Percentiles rank a stretch among this genome's conserved stretches.
Conservation (phyloP, 2,113 vertebrate species). For the Chlorocebus sabaeus region DNA sequence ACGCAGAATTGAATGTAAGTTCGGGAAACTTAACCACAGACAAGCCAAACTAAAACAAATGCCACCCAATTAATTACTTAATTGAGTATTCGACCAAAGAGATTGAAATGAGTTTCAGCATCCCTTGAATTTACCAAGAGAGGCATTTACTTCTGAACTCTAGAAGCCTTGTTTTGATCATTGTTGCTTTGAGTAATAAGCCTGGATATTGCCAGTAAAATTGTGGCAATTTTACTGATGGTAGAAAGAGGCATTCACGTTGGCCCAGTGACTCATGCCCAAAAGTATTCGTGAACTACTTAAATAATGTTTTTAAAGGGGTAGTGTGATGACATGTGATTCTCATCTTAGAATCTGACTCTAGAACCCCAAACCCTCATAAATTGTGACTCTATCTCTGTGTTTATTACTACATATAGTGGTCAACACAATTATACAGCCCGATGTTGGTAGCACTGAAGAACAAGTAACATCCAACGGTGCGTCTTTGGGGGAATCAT, state of each 20-base stretch:
- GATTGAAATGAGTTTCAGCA: not conserved
- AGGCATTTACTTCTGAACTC: not conserved
- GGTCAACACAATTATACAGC: not conserved
- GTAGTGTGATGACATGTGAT: not conserved
- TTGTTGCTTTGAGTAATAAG: not conserved
- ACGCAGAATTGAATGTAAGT: not conserved
- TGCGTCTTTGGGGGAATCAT: not conserved
- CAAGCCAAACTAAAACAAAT: not conserved
- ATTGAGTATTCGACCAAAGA: not conserved
- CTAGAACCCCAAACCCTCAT: not conserved
- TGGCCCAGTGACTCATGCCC: too few relatives aligned
- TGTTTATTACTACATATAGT: not conserved
- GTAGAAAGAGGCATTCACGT: too few relatives aligned
- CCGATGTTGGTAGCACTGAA: not conserved
- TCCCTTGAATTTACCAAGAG: not conserved
- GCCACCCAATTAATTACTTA: not conserved
- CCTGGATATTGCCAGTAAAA: not conserved
- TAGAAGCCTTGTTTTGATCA: not conserved
- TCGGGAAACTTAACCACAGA: not conserved
- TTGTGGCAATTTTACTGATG: not conserved
- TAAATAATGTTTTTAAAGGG: not conserved
- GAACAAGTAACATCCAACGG: not conserved
- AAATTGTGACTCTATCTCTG: not conserved
- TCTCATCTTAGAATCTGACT: not conserved
- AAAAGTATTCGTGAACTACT: not conserved